Percentiles rank a stretch among this genome's conserved stretches.
phyloP scores from a whole-genome alignment of 2,888 invertebrate species.

The Therioaphis trifolii region DNA sequence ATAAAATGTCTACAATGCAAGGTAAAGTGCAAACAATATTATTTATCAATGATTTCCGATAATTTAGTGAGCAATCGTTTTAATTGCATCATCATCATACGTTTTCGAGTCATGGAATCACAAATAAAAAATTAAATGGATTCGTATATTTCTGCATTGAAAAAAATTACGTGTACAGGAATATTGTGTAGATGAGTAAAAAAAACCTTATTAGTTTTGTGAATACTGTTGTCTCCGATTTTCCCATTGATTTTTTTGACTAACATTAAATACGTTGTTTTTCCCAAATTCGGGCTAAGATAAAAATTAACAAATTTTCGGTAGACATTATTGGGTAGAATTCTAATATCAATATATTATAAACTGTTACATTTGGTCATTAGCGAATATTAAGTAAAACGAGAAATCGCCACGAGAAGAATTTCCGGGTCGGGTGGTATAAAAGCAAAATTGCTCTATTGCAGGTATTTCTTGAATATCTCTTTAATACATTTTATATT shows the following conservation, averaged over 20 bases:
- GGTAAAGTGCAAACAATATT: not conserved
- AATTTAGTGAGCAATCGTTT: not conserved
- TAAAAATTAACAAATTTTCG: no score
- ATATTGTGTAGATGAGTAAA: not conserved
- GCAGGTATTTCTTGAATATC: no score
- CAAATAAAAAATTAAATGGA: not conserved
- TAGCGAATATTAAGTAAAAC: not conserved
- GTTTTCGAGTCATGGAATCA: not conserved
- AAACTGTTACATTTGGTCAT: not conserved
- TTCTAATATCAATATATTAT: not conserved
- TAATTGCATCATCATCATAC: not conserved
- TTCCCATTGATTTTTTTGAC: not conserved
- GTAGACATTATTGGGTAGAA: not conserved
- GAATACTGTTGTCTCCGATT: not conserved
- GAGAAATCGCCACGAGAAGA: not conserved
- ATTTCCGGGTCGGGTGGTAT: not conserved
- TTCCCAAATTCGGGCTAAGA: no score
- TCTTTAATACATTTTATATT: not conserved
- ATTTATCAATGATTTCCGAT: not conserved
- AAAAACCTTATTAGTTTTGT: not conserved
- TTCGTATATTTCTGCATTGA: not conserved
- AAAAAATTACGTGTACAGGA: not conserved
- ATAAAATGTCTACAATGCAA: no score
- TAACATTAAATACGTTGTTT: not conserved
- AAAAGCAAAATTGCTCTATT: not conserved